A percentile compares a stretch with the other conserved stretches of the same genome.
Conservation (phyloP, 2,888 invertebrate species). For the Abrostola triplasia region DNA sequence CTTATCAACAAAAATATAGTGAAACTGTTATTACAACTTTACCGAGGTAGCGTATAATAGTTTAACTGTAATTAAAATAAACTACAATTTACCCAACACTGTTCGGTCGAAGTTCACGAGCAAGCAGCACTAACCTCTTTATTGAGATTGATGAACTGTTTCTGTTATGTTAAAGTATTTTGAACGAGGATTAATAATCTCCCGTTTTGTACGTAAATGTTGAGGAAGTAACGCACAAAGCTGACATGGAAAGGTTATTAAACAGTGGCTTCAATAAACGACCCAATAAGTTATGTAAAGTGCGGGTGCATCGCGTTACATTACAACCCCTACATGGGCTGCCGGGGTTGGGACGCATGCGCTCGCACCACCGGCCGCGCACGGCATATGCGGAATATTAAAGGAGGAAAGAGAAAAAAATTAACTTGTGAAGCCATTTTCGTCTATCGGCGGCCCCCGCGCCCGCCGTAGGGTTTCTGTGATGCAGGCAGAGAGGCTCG, state of each 20-base stretch:
- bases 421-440: slow-evolving; percentile 89
- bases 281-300: slow-evolving; percentile 88
- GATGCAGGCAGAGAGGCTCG: slow-evolving; percentile 81
- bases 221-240: slow-evolving; percentile 82
- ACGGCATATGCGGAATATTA: slow-evolving; percentile 88
- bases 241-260: slow-evolving; percentile 86
- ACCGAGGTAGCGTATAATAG: slow-evolving; percentile 22
- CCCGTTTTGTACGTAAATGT: slow-evolving; percentile 63
- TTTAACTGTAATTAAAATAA: slow-evolving; percentile 47
- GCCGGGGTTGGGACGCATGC: slow-evolving; percentile 82
- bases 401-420: slow-evolving; percentile 89
- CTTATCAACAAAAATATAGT: slow-evolving; percentile 25
- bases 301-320: slow-evolving; percentile 86
- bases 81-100: slow-evolving; percentile 41
- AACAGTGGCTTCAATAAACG: slow-evolving; percentile 86
- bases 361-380: slow-evolving; percentile 83
- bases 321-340: slow-evolving; percentile 81
- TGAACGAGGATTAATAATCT: slow-evolving; percentile 81
- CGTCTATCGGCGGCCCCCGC: slow-evolving; percentile 85
- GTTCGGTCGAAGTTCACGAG: slow-evolving; percentile 47
- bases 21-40: slow-evolving; percentile 33
- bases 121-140: slow-evolving; percentile 52
- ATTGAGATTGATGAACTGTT: slow-evolving; percentile 79
- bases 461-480: slow-evolving; percentile 79
- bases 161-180: slow-evolving; percentile 72